These are phyloP conservation scores for Mythimna vitellina DNA, from an alignment of 2,888 invertebrate genomes.

Conservation along the genomic window DNA sequence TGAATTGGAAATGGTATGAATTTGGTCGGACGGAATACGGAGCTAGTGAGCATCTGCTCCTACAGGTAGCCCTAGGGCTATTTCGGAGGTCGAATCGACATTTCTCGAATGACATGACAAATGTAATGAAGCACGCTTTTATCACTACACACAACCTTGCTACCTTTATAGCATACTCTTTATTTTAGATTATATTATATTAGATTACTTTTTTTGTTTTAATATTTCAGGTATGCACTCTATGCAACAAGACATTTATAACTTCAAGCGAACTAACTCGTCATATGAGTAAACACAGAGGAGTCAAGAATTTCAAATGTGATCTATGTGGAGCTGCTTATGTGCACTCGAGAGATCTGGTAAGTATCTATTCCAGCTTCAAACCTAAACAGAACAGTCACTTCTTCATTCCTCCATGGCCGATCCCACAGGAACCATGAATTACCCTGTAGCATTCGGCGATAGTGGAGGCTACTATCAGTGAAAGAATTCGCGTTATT, in stretches of 20 bases:
- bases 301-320: conserved; percentile 91
- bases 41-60: too few species aligned
- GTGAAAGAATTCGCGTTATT: not conserved
- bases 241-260: conserved; percentile 91
- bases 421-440: not conserved
- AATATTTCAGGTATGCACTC: conserved; percentile 83
- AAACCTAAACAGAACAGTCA: not conserved
- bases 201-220: not conserved
- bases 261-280: conserved; percentile 91
- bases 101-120: too few species aligned
- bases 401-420: not conserved
- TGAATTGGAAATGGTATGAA: too few species aligned
- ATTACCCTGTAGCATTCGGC: not conserved
- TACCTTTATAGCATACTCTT: too few species aligned
- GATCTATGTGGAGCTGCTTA: conserved; percentile 90
- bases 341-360: conserved; percentile 90
- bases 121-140: too few species aligned
- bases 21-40: too few species aligned
- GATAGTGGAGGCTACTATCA: not conserved
- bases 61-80: too few species aligned
- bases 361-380: conserved; percentile 68
- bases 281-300: conserved; percentile 91
- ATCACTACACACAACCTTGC: too few species aligned
- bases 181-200: too few species aligned
- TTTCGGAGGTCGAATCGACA: too few species aligned